A percentile compares a stretch with the other conserved stretches of the same genome.
phyloP scores from a whole-genome alignment of 2,888 invertebrate genomes.

The Diaprepes abbreviatus region DNA sequence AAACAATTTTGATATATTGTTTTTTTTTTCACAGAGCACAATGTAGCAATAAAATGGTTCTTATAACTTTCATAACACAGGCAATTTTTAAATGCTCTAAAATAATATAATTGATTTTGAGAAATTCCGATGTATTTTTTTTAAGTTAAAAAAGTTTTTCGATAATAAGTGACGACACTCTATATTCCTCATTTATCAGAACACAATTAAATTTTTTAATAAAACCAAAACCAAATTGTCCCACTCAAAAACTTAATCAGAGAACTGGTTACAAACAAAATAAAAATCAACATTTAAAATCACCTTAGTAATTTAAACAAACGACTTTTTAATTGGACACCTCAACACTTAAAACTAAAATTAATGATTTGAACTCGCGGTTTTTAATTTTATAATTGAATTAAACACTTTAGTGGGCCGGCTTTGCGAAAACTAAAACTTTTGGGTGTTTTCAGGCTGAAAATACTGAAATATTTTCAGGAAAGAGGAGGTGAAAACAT shows the following conservation, averaged over 20 bases:
- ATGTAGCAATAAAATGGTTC: too few relatives aligned
- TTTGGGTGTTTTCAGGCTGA: slow-evolving; percentile 35
- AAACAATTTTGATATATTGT: too few relatives aligned
- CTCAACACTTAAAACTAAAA: slow-evolving; percentile 19
- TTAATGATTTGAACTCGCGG: slow-evolving; percentile 19
- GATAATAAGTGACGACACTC: too few relatives aligned
- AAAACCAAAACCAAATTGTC: neutral
- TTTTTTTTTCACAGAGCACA: too few relatives aligned
- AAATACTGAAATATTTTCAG: slow-evolving; percentile 35
- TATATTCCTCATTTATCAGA: too few relatives aligned
- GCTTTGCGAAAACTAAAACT: slow-evolving; percentile 41
- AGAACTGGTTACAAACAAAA: neutral
- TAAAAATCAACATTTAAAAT: neutral
- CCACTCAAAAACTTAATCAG: neutral
- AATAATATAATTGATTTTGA: too few relatives aligned
- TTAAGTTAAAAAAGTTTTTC: too few relatives aligned
- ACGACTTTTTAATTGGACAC: slow-evolving; percentile 32
- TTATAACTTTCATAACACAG: too few relatives aligned
- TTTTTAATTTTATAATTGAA: slow-evolving; percentile 40
- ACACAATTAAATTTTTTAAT: too few relatives aligned
- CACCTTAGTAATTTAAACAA: slow-evolving; percentile 23
- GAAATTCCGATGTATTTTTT: too few relatives aligned
- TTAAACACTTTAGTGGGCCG: slow-evolving; percentile 34
- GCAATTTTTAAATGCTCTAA: too few relatives aligned
- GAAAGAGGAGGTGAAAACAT: slow-evolving; percentile 32